These are phyloP conservation scores for Blastobasis lacticolella DNA, from an alignment of 2,888 invertebrate species.

Conservation along the genomic window DNA sequence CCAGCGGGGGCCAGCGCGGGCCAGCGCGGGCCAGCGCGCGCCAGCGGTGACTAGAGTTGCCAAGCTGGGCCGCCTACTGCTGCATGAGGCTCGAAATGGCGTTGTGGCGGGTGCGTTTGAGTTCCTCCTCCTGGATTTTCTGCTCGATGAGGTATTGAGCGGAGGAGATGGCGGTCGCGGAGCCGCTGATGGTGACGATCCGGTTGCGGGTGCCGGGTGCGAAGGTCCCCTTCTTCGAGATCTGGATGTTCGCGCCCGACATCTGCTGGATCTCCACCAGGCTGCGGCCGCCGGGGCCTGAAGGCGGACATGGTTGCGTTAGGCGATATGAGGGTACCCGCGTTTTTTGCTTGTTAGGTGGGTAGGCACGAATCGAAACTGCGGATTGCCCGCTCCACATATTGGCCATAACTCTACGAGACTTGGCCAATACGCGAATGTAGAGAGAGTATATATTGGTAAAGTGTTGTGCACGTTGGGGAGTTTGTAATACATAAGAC, in stretches of 20 bases:
- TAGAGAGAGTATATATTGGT: too few species aligned
- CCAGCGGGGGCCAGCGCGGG: not conserved
- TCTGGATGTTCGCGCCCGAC: constrained; percentile 98
- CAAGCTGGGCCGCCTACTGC: constrained; percentile 67
- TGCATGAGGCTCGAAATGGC: constrained; percentile 83
- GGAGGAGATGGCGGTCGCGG: constrained; percentile 89
- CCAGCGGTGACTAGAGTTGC: not conserved
- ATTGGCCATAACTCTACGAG: too few species aligned
- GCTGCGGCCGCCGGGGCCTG: constrained; percentile 95
- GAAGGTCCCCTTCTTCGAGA: constrained; percentile 98
- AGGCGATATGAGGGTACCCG: not conserved
- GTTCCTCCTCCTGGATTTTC: constrained; percentile 96
- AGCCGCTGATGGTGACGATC: constrained; percentile 96
- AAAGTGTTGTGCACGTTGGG: too few species aligned
- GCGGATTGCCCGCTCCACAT: too few species aligned
- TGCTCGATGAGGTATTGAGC: constrained; percentile 97
- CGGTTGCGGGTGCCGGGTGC: constrained; percentile 98
- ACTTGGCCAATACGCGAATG: too few species aligned
- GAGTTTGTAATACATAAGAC: too few species aligned
- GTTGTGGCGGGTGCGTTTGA: constrained; percentile 94
- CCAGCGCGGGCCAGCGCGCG: not conserved
- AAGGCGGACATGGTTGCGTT: not conserved
- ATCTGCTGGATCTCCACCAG: constrained; percentile 97
- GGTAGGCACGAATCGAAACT: not conserved
- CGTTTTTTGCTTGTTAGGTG: not conserved